Evolutionary conservation across 2,888 invertebrate species (phyloP).

Genomic region (Torymus aiolomorphi): DNA sequence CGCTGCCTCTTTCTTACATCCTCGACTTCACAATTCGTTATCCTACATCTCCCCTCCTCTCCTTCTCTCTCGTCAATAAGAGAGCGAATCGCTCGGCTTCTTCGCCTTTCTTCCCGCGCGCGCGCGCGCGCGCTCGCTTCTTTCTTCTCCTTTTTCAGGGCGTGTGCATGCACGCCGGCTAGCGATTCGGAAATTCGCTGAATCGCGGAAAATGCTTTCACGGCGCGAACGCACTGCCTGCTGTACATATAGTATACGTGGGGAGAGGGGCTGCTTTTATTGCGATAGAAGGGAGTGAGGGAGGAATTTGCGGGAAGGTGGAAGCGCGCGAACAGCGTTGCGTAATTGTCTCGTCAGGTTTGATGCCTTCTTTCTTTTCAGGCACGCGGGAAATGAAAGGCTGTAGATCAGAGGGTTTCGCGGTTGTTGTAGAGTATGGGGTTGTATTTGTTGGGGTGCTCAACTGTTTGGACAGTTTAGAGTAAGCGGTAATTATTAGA

Average conservation of each 20-base stretch:
- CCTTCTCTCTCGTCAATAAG: constrained; percentile 39
- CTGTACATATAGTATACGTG: too few species aligned
- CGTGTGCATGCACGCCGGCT: not conserved
- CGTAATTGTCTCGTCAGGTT: constrained; percentile 5
- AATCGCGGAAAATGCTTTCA: constrained; percentile 44
- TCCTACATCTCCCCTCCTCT: constrained; percentile 23
- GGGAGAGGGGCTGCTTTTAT: too few species aligned
- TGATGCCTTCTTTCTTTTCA: not conserved
- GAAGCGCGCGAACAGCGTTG: constrained; percentile 2
- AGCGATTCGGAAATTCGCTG: constrained; percentile 44
- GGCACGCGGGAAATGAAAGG: not conserved
- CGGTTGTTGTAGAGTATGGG: too few species aligned
- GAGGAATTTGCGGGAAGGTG: too few species aligned
- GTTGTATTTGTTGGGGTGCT: too few species aligned
- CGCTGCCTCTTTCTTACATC: constrained; percentile 25
- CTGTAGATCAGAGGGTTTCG: too few species aligned
- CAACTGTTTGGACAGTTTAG: too few species aligned
- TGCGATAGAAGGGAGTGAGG: too few species aligned
- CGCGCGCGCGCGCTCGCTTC: not conserved
- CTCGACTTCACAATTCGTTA: constrained; percentile 54
- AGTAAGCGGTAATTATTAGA: too few species aligned
- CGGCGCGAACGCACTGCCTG: constrained; percentile 12
- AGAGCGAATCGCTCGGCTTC: constrained; percentile 17
- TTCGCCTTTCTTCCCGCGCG: not conserved
- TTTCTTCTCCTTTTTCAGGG: not conserved